A percentile compares a stretch with the other conserved stretches of the same genome.
These are phyloP conservation scores for Stegana nigrithorax DNA, from an alignment of 2,888 invertebrate species.

Conservation along the genomic window DNA sequence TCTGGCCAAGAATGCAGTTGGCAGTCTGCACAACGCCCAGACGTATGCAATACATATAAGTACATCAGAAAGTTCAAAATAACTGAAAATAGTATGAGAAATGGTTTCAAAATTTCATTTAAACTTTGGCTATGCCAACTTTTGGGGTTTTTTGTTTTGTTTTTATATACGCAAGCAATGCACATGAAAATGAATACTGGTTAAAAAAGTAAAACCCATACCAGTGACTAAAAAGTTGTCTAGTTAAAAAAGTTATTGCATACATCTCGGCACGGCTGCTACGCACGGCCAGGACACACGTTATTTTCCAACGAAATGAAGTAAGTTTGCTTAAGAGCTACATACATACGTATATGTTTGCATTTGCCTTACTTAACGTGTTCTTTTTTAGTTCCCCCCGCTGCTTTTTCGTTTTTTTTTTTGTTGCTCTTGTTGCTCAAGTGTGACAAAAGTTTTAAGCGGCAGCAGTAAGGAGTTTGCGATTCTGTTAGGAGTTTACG, in stretches of 20 bases:
- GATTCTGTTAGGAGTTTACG: not conserved
- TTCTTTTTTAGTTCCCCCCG: constrained; percentile 1
- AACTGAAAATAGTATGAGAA: not conserved
- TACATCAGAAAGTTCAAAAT: not conserved
- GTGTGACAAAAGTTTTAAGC: constrained; percentile 5
- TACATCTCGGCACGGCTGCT: not conserved
- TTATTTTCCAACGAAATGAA: constrained; percentile 26
- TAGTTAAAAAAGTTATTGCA: constrained; percentile 14
- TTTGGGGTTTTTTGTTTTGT: no score
- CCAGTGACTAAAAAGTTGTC: not conserved
- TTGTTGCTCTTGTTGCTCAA: constrained; percentile 4
- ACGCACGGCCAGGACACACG: constrained; percentile 23
- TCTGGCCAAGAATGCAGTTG: not conserved
- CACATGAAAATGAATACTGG: not conserved
- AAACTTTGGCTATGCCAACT: not conserved
- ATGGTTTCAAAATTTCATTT: not conserved
- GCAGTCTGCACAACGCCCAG: not conserved
- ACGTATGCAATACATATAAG: not conserved
- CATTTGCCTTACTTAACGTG: not conserved
- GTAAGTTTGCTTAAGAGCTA: constrained; percentile 14
- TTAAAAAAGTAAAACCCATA: constrained; percentile 1
- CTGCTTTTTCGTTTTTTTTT: not conserved
- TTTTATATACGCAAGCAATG: not conserved
- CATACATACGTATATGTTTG: not conserved
- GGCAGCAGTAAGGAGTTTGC: no score